Conservation (phyloP, 2,797 vertebrate species). For the Rhadinocentrus ornatus region DNA sequence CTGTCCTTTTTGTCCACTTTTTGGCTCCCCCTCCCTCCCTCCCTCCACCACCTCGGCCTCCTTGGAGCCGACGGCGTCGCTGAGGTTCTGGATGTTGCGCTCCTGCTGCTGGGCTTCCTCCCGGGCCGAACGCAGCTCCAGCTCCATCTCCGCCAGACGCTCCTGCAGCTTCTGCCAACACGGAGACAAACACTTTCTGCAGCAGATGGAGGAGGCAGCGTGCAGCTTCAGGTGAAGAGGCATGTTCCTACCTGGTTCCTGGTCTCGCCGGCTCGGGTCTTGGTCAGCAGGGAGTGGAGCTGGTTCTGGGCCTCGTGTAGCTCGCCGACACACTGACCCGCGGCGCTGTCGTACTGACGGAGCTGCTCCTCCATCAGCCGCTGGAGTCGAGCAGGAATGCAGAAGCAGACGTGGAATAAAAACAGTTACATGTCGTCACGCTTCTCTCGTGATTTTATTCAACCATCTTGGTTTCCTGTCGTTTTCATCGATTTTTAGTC, state of each 20-base stretch:
- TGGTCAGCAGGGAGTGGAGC: conserved; percentile 80
- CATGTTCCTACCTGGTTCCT: conserved; percentile 87
- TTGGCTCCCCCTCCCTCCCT: neutral
- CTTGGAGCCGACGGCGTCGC: conserved; percentile 83
- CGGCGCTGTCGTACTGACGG: conserved; percentile 68
- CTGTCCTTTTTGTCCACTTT: no score
- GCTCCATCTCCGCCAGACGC: conserved; percentile 85
- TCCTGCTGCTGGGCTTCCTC: conserved; percentile 88
- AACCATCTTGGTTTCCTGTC: no score
- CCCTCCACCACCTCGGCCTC: conserved; percentile 86
- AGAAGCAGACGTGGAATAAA: no score
- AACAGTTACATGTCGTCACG: no score
- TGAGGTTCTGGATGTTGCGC: conserved; percentile 85
- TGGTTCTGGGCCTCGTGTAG: conserved; percentile 82
- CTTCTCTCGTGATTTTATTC: no score
- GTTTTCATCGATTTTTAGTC: no score
- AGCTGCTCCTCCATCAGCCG: conserved; percentile 75
- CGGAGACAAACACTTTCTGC: conserved; percentile 3
- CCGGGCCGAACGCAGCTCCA: conserved; percentile 82
- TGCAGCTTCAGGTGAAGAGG: no score
- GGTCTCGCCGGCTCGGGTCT: conserved; percentile 84
- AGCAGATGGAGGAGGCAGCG: no score
- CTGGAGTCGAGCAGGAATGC: conserved; percentile 64
- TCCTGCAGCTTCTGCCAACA: conserved; percentile 87
- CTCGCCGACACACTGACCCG: conserved; percentile 71